Base-by-base conservation (phyloP, 2,113 vertebrate species). In the Saccopteryx leptura region DNA sequence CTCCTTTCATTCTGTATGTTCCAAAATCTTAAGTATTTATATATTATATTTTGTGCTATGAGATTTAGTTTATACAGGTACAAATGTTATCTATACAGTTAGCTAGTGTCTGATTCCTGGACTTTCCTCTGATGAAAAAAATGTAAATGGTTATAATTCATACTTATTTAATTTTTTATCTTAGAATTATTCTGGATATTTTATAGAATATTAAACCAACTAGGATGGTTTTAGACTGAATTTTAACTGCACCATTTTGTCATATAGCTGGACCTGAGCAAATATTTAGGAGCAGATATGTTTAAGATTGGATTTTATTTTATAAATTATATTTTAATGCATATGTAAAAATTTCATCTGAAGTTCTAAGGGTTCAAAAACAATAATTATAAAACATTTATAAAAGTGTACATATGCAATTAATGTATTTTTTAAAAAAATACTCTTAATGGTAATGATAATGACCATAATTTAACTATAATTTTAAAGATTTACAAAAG, bases 231-330 rank as follows among this genome's bases (percentile, higher is more conserved):
- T 78, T 78, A 66, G 13, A 46, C 9, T 90, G 2, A 21, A 58
- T 33, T 82, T 76, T 15, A 89, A 15, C 31, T 15, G n/a, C 0
- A 84, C 2, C 52, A 54, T 3, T 65, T 58, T 80, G 6, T 76
- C 2, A 58, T 66, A 31, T 54, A 54, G 26, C 13, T 80, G 23
- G 4, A 54, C 39, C 15, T 91, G 48, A 85, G 54, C 50, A 88
- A 85, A 74, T 88, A 90, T 91, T 56, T 63, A 78, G 79, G 65
- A 91, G 14, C 12, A 94, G 6, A 90, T 5, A 61, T 74, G 21
- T 68, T 56, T 60, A 71, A 89, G 39, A 65, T 2, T 90, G 26
- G 4, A 14, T 39, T 88, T 71, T 23, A 74, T 14, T 66, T 72
- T 61, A 9, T 69, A 66, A 61, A 26, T 65, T 39, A 12, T 23